Percentiles rank a stretch among this genome's conserved stretches.
These are phyloP conservation scores for Formica exsecta DNA, from an alignment of 1,140 invertebrate genomes.

Conservation along the genomic window DNA sequence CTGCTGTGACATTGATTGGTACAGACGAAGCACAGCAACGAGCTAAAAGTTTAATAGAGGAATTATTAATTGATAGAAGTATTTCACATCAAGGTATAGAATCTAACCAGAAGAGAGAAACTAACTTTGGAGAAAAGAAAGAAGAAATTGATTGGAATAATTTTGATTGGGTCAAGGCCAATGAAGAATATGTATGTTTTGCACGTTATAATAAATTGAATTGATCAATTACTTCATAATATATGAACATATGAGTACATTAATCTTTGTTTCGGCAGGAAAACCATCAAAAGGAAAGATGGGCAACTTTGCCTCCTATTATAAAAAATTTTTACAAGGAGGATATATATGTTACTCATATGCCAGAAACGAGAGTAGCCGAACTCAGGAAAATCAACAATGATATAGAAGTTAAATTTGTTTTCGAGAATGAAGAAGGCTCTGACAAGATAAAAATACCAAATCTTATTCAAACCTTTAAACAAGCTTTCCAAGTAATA, in stretches of 20 bases:
- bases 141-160: slow-evolving; percentile 32
- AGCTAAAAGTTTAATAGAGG: slow-evolving; percentile 87
- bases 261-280: slow-evolving; percentile 85
- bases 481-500: slow-evolving; percentile 91
- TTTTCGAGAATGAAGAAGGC: slow-evolving; percentile 84
- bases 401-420: slow-evolving; percentile 90
- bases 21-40: slow-evolving; percentile 85
- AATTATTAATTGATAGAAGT: slow-evolving; percentile 73
- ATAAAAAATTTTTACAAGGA: slow-evolving; percentile 95
- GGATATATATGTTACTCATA: slow-evolving; percentile 89
- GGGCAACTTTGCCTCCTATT: slow-evolving; percentile 89
- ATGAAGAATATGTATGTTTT: slow-evolving; percentile 67
- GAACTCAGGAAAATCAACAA: slow-evolving; percentile 89
- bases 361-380: slow-evolving; percentile 89
- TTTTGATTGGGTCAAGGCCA: slow-evolving; percentile 49
- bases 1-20: slow-evolving; percentile 87
- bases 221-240: not conserved
- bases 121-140: not conserved
- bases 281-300: slow-evolving; percentile 86
- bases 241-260: not conserved
- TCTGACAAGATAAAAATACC: slow-evolving; percentile 88
- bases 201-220: slow-evolving; percentile 42
- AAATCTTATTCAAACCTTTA: slow-evolving; percentile 94
- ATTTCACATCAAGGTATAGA: not conserved
- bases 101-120: not conserved